Base-by-base conservation (phyloP, 2,797 vertebrate species). In the Darevskia nairensis region DNA sequence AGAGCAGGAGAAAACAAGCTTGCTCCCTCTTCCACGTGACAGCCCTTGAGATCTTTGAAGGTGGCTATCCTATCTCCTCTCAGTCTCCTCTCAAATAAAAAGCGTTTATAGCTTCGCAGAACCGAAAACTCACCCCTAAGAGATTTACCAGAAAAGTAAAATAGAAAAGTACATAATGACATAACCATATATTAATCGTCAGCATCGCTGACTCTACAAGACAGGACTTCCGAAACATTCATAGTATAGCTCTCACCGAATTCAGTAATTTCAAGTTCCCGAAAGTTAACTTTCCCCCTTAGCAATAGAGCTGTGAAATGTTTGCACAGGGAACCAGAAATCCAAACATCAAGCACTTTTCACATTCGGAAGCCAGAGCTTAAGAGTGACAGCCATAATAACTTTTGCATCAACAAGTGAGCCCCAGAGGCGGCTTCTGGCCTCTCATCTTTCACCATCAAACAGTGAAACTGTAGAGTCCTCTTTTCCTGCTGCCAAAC, bases 371-470 rank as follows among this genome's bases (percentile, higher is more conserved):
- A n/a, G 21, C n/a, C 17, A 15, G 59, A 78, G 74, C 61, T 25
- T 25, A 0, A 1, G 39, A 78, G 78, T 23, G 64, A 50, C 64
- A 83, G 29, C n/a, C 29, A 27, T 27, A 86, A 50, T 86, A 46
- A 86, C 64, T 79, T 35, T n/a, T 35, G n/a, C 44, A 5, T 68
- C 39, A 46, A 27, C 66, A 35, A 15, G 21, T 46, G 29, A 41
- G 66, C 59, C 41, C 59, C 77, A 59, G 69, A 50, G 44, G 27
- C 35, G 8, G 32, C 29, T 44, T 8, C 1, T 35, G 15, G 85
- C 32, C 79, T 69, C 64, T 69, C 64, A 59, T 84, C 68, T 86
- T 86, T 80, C 68, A 11, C 19, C 17, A 86, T 61, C 50, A 78
- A 27, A 71, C 19, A 10, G 29, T 27, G 11, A 69, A 71, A 55